These are phyloP conservation scores for Siphlonurus alternatus DNA, from an alignment of 2,888 invertebrate species.

Conservation along the genomic window DNA sequence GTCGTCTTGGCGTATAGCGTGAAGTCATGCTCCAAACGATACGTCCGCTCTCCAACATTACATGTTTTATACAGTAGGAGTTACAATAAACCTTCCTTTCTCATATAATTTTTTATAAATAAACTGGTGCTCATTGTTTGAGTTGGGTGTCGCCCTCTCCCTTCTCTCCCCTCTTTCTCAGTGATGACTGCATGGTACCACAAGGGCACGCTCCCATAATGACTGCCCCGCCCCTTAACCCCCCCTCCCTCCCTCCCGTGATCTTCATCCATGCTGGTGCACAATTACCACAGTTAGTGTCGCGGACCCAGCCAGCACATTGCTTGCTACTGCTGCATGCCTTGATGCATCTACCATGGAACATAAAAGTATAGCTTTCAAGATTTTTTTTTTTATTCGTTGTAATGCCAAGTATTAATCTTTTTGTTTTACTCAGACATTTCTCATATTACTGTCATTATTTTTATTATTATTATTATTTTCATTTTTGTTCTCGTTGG, in stretches of 20 bases:
- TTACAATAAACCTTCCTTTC: neutral
- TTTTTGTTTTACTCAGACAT: no score
- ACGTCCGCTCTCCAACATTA: no score
- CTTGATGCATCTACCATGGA: no score
- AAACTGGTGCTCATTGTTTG: neutral
- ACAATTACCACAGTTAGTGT: neutral
- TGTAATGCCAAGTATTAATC: no score
- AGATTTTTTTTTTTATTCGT: no score
- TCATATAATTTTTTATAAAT: neutral
- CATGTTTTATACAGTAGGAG: neutral
- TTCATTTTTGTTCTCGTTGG: no score
- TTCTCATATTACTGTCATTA: no score
- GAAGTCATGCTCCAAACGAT: neutral
- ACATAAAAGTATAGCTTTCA: no score
- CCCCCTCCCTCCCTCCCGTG: neutral
- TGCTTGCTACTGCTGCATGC: no score
- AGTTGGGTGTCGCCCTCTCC: neutral
- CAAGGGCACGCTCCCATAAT: neutral
- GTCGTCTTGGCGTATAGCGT: no score
- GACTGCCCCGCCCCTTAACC: neutral
- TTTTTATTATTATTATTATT: no score
- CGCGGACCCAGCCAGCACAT: neutral
- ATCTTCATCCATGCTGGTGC: neutral
- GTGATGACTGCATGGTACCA: neutral
- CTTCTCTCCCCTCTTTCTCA: neutral